These are phyloP conservation scores for Phoxinus phoxinus DNA, from an alignment of 2,113 vertebrate genomes.

Conservation along the genomic window DNA sequence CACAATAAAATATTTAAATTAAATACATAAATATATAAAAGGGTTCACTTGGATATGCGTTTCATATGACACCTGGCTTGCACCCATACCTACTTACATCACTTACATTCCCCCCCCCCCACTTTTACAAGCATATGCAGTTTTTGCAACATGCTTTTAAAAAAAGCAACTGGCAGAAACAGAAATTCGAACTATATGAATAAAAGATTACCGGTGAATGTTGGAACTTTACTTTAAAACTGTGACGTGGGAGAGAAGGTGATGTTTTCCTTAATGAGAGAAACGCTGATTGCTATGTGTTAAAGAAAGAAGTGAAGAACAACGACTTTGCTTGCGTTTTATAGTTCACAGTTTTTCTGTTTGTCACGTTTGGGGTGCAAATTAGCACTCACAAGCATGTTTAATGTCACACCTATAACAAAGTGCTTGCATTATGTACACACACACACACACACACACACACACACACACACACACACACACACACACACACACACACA, in stretches of 20 bases:
- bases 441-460: neutral
- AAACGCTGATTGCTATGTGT: neutral
- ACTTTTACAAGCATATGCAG: neutral
- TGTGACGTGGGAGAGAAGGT: constrained; percentile 20
- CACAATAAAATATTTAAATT: neutral
- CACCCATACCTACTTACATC: too few relatives aligned
- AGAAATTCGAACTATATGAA: neutral
- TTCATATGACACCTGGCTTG: too few relatives aligned
- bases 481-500: constrained; percentile 24
- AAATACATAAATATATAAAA: too few relatives aligned
- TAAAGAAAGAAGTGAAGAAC: neutral
- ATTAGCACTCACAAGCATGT: neutral
- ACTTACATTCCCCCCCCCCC: too few relatives aligned
- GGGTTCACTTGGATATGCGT: too few relatives aligned
- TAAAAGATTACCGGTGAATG: neutral
- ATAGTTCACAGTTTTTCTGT: constrained; percentile 15
- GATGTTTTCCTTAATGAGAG: constrained; percentile 24
- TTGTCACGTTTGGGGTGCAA: constrained; percentile 17
- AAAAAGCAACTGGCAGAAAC: neutral
- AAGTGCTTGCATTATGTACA: constrained; percentile 19
- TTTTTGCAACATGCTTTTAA: neutral
- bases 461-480: neutral
- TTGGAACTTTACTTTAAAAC: constrained; percentile 7
- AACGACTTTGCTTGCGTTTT: neutral
- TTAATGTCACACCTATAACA: constrained; percentile 45